Evolutionary conservation across 2,888 invertebrate genomes (phyloP).

Genomic region (Pterostichus niger): DNA sequence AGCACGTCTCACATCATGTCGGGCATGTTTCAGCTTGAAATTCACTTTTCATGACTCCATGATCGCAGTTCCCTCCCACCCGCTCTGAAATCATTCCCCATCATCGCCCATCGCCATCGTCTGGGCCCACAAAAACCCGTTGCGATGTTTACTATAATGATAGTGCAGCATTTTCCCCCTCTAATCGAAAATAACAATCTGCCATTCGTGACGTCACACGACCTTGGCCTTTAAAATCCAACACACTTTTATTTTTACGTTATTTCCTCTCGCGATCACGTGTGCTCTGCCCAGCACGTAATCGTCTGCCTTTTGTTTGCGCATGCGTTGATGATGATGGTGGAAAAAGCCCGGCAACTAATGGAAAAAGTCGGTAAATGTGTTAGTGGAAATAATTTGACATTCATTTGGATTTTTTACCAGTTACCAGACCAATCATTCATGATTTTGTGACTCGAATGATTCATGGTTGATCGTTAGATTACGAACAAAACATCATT

Average conservation of each 20-base stretch:
- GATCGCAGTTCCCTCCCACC: background rate
- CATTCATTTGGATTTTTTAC: background rate
- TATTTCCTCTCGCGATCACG: slow-evolving; percentile 52
- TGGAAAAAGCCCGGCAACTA: slow-evolving; percentile 33
- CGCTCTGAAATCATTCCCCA: slow-evolving; percentile 3
- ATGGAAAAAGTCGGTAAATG: slow-evolving; percentile 32
- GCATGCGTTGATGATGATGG: background rate
- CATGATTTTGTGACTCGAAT: background rate
- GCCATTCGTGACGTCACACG: slow-evolving; percentile 54
- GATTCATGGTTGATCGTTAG: background rate
- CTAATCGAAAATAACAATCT: slow-evolving; percentile 38
- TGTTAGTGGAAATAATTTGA: slow-evolving; percentile 26
- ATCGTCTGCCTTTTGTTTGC: slow-evolving; percentile 31
- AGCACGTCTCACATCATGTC: background rate
- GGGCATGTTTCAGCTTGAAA: slow-evolving; percentile 19
- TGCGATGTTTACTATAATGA: slow-evolving; percentile 47
- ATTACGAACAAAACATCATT: too few relatives aligned
- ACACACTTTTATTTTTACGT: slow-evolving; percentile 60
- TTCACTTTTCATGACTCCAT: slow-evolving; percentile 51
- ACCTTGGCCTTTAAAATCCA: slow-evolving; percentile 64
- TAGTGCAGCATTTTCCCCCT: slow-evolving; percentile 25
- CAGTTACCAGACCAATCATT: background rate
- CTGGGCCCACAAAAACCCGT: background rate
- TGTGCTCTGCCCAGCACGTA: background rate
- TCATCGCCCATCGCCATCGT: background rate